Base-by-base conservation (phyloP, 2,797 vertebrate species). In the Muscicapa striata region DNA sequence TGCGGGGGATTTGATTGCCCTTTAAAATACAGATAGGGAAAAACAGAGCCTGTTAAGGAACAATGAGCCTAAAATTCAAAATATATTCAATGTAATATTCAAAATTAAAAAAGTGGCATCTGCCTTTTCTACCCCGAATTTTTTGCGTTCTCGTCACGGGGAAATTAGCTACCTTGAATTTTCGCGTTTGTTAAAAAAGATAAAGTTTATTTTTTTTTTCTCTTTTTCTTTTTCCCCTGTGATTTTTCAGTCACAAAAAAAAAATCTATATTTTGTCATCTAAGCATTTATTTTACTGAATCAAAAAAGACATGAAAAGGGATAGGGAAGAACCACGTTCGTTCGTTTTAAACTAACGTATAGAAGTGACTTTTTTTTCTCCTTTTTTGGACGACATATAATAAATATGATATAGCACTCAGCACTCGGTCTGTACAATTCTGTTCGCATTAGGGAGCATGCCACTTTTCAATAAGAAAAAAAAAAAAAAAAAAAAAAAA, bases 341-440 rank as follows among this genome's bases (percentile, higher is more conserved):
- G 27, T 89, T 93, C 78, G 34, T 89, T 95, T 95, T 72, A 91
- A 96, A 97, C 97, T 98, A 97, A 98, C 38, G 97, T 95, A 98
- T 98, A 98, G 97, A 98, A 97, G 98, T 97, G 98, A 98, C 9
- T 78, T 97, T 95, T 96, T 97, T 96, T 84, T 22, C 45, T 84
- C 94, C 70, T 81, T 46, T 93, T 93, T 85, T 77, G 94, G 94
- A 98, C 98, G 94, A 98, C 98, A 98, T 98, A 98, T 97, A 98
- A 98, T 98, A 98, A 98, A 98, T 98, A 98, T 97, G 97, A 98
- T 98, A 98, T 98, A 97, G 97, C 97, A 97, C 97, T 98, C 97
- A 97, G 98, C 97, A 98, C 97, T 97, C 97, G 96, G 97, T 98
- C 98, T 98, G 96, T 98, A 98, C 97, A 94, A 97, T 83, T 97